Evolutionary conservation across 2,797 vertebrate species (phyloP).

Genomic region (Trachurus trachurus): DNA sequence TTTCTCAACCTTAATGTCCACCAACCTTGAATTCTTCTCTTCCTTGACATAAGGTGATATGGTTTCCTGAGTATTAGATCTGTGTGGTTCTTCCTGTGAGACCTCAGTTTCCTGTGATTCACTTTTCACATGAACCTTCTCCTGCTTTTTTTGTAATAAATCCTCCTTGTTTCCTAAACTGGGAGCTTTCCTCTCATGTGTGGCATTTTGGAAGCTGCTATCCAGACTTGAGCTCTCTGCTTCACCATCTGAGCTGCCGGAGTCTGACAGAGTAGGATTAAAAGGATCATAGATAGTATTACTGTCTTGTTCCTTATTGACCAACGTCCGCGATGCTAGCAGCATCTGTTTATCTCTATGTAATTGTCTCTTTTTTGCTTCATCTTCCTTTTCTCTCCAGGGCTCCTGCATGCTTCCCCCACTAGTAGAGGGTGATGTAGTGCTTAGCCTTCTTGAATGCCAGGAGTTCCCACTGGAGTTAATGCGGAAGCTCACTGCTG

Average conservation of each 20-base stretch:
- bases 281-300: slow-evolving; percentile 96
- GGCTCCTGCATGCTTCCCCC: slow-evolving; percentile 77
- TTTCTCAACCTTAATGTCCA: slow-evolving; percentile 44
- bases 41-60: slow-evolving; percentile 34
- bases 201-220: slow-evolving; percentile 17
- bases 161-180: slow-evolving; percentile 27
- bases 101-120: slow-evolving; percentile 55
- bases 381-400: slow-evolving; percentile 84
- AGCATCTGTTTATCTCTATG: slow-evolving; percentile 79
- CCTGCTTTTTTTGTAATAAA: slow-evolving; percentile 24
- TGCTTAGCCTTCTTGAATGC: slow-evolving; percentile 83
- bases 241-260: slow-evolving; percentile 85
- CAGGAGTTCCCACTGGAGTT: slow-evolving; percentile 91
- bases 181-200: slow-evolving; percentile 11
- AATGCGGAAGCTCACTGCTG: slow-evolving; percentile 93
- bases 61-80: slow-evolving; percentile 32
- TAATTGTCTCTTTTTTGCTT: slow-evolving; percentile 75
- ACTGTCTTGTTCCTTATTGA: slow-evolving; percentile 85
- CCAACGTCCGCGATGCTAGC: slow-evolving; percentile 61
- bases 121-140: slow-evolving; percentile 56
- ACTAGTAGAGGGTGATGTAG: slow-evolving; percentile 57
- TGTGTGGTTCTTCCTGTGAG: slow-evolving; percentile 47
- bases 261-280: slow-evolving; percentile 95
- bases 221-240: slow-evolving; percentile 46
- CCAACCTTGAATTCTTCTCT: slow-evolving; percentile 65